phyloP scores from a whole-genome alignment of 2,888 invertebrate species.

The Pediacus dermestoides region DNA sequence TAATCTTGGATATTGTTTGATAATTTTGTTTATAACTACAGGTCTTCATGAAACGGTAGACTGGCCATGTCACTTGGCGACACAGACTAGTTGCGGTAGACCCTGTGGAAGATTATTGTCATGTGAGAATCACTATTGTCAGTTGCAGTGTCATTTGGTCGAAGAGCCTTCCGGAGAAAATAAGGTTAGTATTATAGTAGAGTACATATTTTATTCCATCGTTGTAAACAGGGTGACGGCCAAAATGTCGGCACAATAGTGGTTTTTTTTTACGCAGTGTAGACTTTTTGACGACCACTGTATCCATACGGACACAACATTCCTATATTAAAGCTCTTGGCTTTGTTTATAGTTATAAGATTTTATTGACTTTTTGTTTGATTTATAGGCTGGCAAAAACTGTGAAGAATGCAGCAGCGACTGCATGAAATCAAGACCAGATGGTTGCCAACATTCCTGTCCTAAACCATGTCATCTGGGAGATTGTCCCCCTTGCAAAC shows the following conservation, averaged over 20 bases:
- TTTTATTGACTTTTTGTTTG: conserved; percentile 17
- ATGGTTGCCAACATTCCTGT: conserved; percentile 74
- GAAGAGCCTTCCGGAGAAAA: conserved; percentile 47
- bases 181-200: conserved; percentile 32
- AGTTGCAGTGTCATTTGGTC: conserved; percentile 67
- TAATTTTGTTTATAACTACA: conserved; percentile 22
- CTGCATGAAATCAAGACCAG: conserved; percentile 63
- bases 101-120: conserved; percentile 67
- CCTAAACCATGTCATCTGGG: conserved; percentile 67
- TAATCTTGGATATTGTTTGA: conserved; percentile 3
- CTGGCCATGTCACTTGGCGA: conserved; percentile 68
- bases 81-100: conserved; percentile 72
- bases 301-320: not conserved
- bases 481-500: conserved; percentile 71
- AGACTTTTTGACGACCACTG: not conserved
- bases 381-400: conserved; percentile 50
- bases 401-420: conserved; percentile 59
- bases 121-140: conserved; percentile 79
- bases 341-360: conserved; percentile 6
- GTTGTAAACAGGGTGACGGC: too few species aligned
- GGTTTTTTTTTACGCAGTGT: too few species aligned
- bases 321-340: too few species aligned
- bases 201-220: too few species aligned
- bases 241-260: too few species aligned
- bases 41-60: conserved; percentile 67